Conservation (phyloP, 2,888 invertebrate genomes). For the Nipponacmea schrenckii region DNA sequence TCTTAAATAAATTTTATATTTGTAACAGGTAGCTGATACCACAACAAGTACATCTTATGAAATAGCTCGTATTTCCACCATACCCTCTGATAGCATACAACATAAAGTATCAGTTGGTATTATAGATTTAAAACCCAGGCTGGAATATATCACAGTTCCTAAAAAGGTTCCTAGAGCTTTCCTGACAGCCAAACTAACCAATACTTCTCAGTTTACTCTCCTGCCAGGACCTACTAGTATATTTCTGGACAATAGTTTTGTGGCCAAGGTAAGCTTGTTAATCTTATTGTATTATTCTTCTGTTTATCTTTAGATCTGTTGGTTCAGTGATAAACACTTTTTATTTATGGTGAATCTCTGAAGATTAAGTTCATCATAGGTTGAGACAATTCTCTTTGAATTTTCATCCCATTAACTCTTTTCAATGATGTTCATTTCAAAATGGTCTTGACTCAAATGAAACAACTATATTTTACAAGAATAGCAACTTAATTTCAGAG, state of each 20-base stretch:
- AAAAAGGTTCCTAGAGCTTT: conserved; percentile 64
- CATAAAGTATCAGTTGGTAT: conserved; percentile 65
- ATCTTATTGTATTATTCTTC: neutral
- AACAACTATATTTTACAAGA: too few species aligned
- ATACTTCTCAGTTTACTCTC: conserved; percentile 65
- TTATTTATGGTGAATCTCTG: neutral
- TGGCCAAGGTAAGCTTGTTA: conserved; percentile 63
- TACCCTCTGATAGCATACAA: conserved; percentile 63
- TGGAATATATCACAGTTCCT: conserved; percentile 67
- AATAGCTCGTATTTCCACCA: conserved; percentile 62
- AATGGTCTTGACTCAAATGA: too few species aligned
- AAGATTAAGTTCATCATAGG: too few species aligned
- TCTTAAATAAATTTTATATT: neutral
- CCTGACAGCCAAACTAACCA: conserved; percentile 66
- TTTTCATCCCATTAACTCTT: too few species aligned
- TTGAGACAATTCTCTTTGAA: too few species aligned
- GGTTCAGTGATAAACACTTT: neutral
- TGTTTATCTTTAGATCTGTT: neutral
- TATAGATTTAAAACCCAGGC: conserved; percentile 64
- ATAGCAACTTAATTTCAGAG: too few species aligned
- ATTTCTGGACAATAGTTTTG: conserved; percentile 69
- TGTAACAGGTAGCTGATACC: conserved; percentile 59
- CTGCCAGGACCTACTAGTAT: conserved; percentile 67
- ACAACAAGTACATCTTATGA: conserved; percentile 66
- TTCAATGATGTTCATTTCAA: too few species aligned